Evolutionary conservation across 2,113 vertebrate genomes (phyloP), one percentile per base, ranked within the genome.

Genomic region (Rhabdomys dilectus): DNA sequence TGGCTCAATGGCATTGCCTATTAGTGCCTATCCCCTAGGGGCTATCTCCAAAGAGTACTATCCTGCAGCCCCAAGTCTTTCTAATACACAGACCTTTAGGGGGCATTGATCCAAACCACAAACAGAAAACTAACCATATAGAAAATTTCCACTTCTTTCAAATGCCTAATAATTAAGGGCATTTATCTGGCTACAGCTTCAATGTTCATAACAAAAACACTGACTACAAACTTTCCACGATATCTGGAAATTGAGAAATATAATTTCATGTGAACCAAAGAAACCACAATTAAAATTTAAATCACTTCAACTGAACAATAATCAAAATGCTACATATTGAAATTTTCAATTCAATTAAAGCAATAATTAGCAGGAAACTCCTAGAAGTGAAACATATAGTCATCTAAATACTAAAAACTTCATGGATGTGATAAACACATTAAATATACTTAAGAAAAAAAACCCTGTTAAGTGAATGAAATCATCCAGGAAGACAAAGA

Each of bases 181-280:
- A 62, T 39, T 88, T 94, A 9, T 64, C 51, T 90, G 11, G 92
- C 29, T 45, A 92, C 22, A 96, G 82, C 0, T 5, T 77, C 89
- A 60, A 88, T 82, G 29, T 87, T 48, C 68, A 53, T 64, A 95
- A 73, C 53, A 94, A 93, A 91, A 73, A 75, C 15, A 60, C 26
- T 80, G 92, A 76, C 42, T 64, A 90, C 60, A 94, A 96, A 39
- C 68, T 94, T 94, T 60, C 42, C 31, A 68, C 70, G 66, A 53
- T 68, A 91, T 90, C 87, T 81, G 15, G 81, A 97, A 96, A 92
- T 64, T 94, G 29, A 62, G 73, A 90, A 82, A 82, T 42, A 93
- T 2, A 94, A 62, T 80, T 58, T 78, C 84, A 80, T 92, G 89
- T 86, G 45, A 86, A 64, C 76, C 60, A 89, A 91, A 76, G 17